A percentile compares a stretch with the other conserved stretches of the same genome.
phyloP scores from a whole-genome alignment of 1,140 invertebrate genomes.

The Aleiodes sp. region DNA sequence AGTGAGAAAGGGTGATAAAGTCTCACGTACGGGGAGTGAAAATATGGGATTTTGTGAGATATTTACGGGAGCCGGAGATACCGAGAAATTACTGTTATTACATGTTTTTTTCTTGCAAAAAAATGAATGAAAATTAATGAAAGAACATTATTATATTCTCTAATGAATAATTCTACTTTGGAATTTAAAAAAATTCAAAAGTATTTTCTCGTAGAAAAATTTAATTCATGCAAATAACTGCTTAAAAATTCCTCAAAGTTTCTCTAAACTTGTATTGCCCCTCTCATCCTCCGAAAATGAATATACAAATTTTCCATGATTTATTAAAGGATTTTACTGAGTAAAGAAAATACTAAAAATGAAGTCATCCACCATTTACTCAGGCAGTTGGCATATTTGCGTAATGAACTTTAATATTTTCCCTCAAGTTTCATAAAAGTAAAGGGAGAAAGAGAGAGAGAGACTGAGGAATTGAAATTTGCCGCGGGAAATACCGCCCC shows the following conservation, averaged over 20 bases:
- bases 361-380: background rate
- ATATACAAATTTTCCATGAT: background rate
- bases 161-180: too few relatives aligned
- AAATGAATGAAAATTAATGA: too few relatives aligned
- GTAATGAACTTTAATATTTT: conserved; percentile 26
- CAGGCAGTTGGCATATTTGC: conserved; percentile 6
- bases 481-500: background rate
- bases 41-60: background rate
- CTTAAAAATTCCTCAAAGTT: too few relatives aligned
- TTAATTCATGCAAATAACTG: too few relatives aligned
- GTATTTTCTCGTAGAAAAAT: too few relatives aligned
- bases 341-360: too few relatives aligned
- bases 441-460: conserved; percentile 1
- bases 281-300: too few relatives aligned
- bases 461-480: background rate
- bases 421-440: conserved; percentile 17
- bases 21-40: background rate
- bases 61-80: background rate
- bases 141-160: too few relatives aligned
- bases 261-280: too few relatives aligned
- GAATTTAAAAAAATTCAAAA: too few relatives aligned
- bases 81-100: too few relatives aligned
- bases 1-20: conserved; percentile 1
- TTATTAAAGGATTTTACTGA: background rate
- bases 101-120: too few relatives aligned